These are phyloP conservation scores for Smittia sp. DNA, from an alignment of 2,888 invertebrate genomes.

Conservation along the genomic window DNA sequence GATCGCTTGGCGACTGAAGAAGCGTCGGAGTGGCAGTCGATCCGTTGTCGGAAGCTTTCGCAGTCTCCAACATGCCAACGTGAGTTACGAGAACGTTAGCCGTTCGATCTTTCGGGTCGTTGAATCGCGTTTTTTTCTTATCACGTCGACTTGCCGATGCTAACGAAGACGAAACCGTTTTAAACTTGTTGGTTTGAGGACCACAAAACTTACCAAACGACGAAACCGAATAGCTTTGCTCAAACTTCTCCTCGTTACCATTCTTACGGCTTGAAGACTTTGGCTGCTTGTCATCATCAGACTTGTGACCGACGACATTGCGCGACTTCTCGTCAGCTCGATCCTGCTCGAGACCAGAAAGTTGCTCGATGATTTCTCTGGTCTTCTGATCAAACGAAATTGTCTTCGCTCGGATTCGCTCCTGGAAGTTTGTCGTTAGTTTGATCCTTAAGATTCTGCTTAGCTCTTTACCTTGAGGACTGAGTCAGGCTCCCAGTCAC, in stretches of 20 bases:
- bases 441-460: not conserved
- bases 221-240: slow-evolving; percentile 30
- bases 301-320: not conserved
- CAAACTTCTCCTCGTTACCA: slow-evolving; percentile 30
- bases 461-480: slow-evolving; percentile 13
- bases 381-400: not conserved
- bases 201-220: slow-evolving; percentile 30
- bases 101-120: slow-evolving; percentile 32
- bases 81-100: slow-evolving; percentile 14
- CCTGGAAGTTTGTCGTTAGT: not conserved
- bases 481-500: slow-evolving; percentile 20
- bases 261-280: not conserved
- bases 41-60: not conserved
- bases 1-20: not conserved
- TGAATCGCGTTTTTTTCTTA: slow-evolving; percentile 33
- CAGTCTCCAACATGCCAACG: slow-evolving; percentile 15
- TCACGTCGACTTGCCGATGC: not conserved
- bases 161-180: not conserved
- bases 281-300: not conserved
- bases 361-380: not conserved
- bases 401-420: slow-evolving; percentile 2
- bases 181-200: not conserved
- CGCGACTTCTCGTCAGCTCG: not conserved
- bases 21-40: not conserved
- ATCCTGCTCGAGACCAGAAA: not conserved